Percentiles rank a stretch among this genome's conserved stretches.
These are phyloP conservation scores for Battus philenor DNA, from an alignment of 1,140 invertebrate genomes.

Conservation along the genomic window DNA sequence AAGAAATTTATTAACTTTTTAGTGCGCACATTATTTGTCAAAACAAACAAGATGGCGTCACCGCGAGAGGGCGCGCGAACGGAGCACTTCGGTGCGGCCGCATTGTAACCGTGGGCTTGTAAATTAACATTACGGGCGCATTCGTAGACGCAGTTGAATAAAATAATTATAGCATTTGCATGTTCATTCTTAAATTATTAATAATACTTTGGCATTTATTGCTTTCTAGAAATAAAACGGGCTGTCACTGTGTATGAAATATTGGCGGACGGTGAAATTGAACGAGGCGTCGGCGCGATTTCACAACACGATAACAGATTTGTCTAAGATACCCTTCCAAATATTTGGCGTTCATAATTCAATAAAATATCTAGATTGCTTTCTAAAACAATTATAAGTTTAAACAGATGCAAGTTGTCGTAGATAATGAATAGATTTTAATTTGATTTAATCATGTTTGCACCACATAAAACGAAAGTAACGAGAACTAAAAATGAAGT, in stretches of 20 bases:
- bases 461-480: neutral
- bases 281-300: slow-evolving; percentile 4
- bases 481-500: neutral
- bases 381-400: too few species aligned
- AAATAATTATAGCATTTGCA: slow-evolving; percentile 26
- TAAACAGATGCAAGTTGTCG: too few species aligned
- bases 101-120: slow-evolving; percentile 27
- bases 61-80: slow-evolving; percentile 21
- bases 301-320: slow-evolving; percentile 5
- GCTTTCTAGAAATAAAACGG: slow-evolving; percentile 19
- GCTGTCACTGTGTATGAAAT: slow-evolving; percentile 9
- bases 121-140: slow-evolving; percentile 31
- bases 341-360: too few species aligned
- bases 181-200: slow-evolving; percentile 31
- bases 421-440: too few species aligned
- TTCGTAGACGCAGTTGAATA: slow-evolving; percentile 18
- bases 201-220: slow-evolving; percentile 18
- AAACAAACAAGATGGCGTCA: slow-evolving; percentile 27
- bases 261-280: slow-evolving; percentile 10
- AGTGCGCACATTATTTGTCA: slow-evolving; percentile 18
- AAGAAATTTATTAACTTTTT: neutral
- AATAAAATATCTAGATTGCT: too few species aligned
- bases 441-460: too few species aligned
- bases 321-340: too few species aligned
- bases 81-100: slow-evolving; percentile 29